Base-by-base conservation (phyloP, 2,888 invertebrate genomes). In the Papilio elwesi region DNA sequence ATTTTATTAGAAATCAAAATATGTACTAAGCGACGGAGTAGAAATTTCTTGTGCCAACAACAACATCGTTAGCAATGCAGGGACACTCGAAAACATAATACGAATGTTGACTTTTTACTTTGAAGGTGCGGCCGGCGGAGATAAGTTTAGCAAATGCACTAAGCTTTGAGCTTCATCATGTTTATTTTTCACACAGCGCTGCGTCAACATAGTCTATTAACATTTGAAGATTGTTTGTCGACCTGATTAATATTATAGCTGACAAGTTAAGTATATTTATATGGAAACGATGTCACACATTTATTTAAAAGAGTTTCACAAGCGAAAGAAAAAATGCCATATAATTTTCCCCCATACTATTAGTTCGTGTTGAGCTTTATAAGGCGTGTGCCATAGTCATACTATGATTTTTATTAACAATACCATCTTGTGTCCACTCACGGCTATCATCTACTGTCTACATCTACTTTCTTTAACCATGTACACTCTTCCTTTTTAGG, bases 81-180 rank as follows among this genome's bases (percentile, higher is more conserved):
- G 84, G 83, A 87, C 87, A 87, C 87, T 90, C 81, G 79, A 86
- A 83, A 79, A 74, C 80, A 87, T 87, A 89, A 90, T 89, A 83
- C 78, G 78, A 75, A 78, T 92, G 90, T 93, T 93, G 88, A 91
- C 91, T 88, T 87, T 87, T 87, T 82, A 87, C 89, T 90, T 89
- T 85, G 78, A 85, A 87, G 89, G 85, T 82, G 87, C 83, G 87
- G 84, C 80, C 75, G 80, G 38, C 10, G 43, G 82, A 90, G 91
- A 92, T 92, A 90, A 82, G 84, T 91, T 92, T 90, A 88, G 91
- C 91, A 91, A 91, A 91, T 91, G 83, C 79, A 86, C 87, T 89
- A 87, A 87, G 84, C 84, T 80, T 80, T 78, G 78, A 74, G 82
- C 84, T 82, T 82, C 82, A 84, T 78, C 62, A 64, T 91, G 88